Evolutionary conservation across 1,140 invertebrate species (phyloP).

Genomic region (Oscheius sp.): DNA sequence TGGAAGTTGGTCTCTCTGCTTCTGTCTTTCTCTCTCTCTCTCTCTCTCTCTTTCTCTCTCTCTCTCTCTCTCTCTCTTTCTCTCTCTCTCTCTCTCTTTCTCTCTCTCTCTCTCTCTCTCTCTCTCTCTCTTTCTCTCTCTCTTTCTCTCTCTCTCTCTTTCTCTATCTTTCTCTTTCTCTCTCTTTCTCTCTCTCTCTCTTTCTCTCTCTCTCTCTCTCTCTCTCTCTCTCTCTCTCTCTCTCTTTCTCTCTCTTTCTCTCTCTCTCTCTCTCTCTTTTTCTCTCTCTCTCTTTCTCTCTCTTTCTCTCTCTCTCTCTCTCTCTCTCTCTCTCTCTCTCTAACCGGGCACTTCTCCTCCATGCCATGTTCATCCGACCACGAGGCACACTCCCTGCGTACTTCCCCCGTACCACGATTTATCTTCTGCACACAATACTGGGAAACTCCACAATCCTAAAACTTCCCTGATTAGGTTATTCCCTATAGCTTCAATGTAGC

Average conservation of each 20-base stretch:
- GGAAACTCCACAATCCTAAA: conserved; percentile 18
- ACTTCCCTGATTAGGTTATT: not conserved
- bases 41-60: not conserved
- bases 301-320: not conserved
- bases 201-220: not conserved
- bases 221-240: not conserved
- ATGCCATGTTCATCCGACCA: conserved; percentile 25
- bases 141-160: not conserved
- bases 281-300: not conserved
- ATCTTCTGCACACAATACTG: conserved; percentile 26
- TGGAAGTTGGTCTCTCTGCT: not conserved
- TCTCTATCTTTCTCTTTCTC: not conserved
- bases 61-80: not conserved
- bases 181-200: not conserved
- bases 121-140: not conserved
- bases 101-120: not conserved
- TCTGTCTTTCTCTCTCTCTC: not conserved
- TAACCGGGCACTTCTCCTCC: conserved; percentile 27
- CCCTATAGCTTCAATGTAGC: not conserved
- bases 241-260: not conserved
- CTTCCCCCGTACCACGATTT: conserved; percentile 6
- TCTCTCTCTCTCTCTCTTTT: not conserved
- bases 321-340: not conserved
- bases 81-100: not conserved
- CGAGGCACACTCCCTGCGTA: conserved; percentile 16